phyloP scores from a whole-genome alignment of 2,113 vertebrate species.

The Cynocephalus volans region DNA sequence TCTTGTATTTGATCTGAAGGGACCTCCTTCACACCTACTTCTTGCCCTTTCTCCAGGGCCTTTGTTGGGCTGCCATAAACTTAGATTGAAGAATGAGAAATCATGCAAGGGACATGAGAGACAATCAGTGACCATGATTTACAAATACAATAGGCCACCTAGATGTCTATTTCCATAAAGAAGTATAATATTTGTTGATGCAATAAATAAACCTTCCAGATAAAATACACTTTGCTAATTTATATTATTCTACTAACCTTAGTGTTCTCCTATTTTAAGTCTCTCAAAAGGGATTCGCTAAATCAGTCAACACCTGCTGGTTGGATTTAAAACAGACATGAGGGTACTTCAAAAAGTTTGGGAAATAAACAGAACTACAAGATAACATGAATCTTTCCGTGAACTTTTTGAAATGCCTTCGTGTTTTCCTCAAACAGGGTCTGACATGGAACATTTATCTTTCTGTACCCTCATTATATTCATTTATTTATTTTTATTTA shows the following conservation, averaged over 20 bases:
- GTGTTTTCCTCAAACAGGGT: neutral
- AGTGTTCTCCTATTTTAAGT: neutral
- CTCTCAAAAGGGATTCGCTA: neutral
- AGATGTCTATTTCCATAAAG: neutral
- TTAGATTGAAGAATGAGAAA: conserved; percentile 36
- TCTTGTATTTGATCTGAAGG: neutral
- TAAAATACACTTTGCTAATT: neutral
- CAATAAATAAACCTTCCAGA: neutral
- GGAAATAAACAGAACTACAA: no score
- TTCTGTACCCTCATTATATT: neutral
- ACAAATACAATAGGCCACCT: neutral
- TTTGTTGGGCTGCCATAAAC: neutral
- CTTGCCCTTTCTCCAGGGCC: neutral
- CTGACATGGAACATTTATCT: neutral
- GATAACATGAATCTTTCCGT: no score
- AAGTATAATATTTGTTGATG: neutral
- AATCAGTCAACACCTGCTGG: neutral
- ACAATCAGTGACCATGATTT: neutral
- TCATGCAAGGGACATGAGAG: fast-evolving
- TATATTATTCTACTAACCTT: neutral
- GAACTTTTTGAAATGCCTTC: no score
- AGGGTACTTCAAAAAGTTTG: no score
- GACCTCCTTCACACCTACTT: neutral
- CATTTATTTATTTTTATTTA: neutral
- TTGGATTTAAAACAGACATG: neutral